These are phyloP conservation scores for Platyscapa corneri DNA, from an alignment of 1,140 invertebrate genomes.

Conservation along the genomic window DNA sequence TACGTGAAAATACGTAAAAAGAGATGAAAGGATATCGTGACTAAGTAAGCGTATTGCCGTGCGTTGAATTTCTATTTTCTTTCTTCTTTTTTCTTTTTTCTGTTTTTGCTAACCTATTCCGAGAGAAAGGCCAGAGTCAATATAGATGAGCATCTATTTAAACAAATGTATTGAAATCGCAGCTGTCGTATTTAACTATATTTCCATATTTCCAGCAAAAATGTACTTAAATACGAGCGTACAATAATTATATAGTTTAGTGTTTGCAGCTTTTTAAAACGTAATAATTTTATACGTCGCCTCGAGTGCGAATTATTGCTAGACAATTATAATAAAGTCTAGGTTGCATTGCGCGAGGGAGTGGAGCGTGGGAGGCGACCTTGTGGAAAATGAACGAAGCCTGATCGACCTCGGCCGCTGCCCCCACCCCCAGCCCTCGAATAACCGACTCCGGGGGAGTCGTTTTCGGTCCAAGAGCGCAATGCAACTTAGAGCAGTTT, in stretches of 20 bases:
- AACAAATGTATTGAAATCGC: not conserved
- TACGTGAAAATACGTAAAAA: not conserved
- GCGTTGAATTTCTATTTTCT: conserved; percentile 13
- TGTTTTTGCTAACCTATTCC: not conserved
- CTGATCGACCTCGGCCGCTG: too few relatives aligned
- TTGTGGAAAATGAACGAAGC: not conserved
- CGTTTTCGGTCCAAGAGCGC: too few relatives aligned
- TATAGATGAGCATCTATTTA: not conserved
- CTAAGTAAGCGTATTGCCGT: conserved; percentile 50
- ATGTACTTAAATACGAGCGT: not conserved
- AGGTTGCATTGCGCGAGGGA: conserved; percentile 22
- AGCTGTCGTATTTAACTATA: not conserved
- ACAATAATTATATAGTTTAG: not conserved
- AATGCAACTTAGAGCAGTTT: not conserved
- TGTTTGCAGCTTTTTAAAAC: conserved; percentile 13
- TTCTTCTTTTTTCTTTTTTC: not conserved
- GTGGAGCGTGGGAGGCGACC: not conserved
- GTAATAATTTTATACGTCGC: conserved; percentile 28
- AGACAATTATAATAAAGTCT: conserved; percentile 8
- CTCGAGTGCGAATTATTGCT: conserved; percentile 24
- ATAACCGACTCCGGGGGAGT: too few relatives aligned
- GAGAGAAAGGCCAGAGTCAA: conserved; percentile 22
- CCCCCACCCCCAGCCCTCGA: too few relatives aligned
- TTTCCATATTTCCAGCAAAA: not conserved
- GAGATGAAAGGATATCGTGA: conserved; percentile 33